A percentile compares a stretch with the other conserved stretches of the same genome.
Evolutionary conservation across 2,888 invertebrate genomes (phyloP).

Genomic region (Drosophila monieri): DNA sequence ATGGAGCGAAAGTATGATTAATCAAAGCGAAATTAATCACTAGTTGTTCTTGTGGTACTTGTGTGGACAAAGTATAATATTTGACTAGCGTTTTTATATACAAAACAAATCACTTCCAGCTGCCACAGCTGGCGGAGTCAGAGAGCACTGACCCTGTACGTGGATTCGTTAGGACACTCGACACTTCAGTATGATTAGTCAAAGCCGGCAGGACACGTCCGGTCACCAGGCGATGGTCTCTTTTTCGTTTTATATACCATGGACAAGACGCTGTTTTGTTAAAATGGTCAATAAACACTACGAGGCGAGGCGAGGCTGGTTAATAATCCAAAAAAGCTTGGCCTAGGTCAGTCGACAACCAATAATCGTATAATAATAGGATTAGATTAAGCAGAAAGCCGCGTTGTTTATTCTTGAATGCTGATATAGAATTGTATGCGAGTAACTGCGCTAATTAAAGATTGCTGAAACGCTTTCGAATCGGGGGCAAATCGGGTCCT

Average conservation of each 20-base stretch:
- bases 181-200: constrained; percentile 25
- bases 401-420: constrained; percentile 14
- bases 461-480: not conserved
- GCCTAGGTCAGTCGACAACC: constrained; percentile 23
- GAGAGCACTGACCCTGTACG: constrained; percentile 8
- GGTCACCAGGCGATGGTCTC: not conserved
- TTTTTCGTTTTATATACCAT: constrained; percentile 11
- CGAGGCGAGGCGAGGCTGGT: constrained; percentile 40
- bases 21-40: constrained; percentile 68
- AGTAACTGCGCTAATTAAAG: constrained; percentile 17
- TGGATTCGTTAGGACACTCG: constrained; percentile 23
- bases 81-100: constrained; percentile 60
- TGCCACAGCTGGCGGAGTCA: constrained; percentile 6
- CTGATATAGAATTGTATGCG: constrained; percentile 21
- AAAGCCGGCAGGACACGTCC: constrained; percentile 5
- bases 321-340: constrained; percentile 35
- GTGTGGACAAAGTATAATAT: constrained; percentile 6
- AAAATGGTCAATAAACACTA: constrained; percentile 26
- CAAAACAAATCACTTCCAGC: constrained; percentile 45
- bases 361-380: constrained; percentile 27
- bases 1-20: constrained; percentile 42
- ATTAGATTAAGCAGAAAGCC: constrained; percentile 39
- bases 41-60: constrained; percentile 22
- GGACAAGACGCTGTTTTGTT: constrained; percentile 10
- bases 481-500: constrained; percentile 2